Evolutionary conservation across 1,140 invertebrate species (phyloP).

Genomic region (Calephelis nemesis): DNA sequence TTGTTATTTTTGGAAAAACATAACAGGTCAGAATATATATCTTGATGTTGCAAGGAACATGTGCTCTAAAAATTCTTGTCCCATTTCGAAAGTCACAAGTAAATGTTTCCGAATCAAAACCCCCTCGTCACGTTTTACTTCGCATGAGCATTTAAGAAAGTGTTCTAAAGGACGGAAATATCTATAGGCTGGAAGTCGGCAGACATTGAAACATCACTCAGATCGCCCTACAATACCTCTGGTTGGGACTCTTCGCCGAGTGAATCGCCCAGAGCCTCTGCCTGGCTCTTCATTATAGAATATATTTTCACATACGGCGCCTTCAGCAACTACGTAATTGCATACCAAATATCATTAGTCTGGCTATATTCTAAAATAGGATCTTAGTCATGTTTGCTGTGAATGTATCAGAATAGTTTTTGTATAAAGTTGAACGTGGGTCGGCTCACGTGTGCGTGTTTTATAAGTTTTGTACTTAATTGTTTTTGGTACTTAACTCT

Average conservation of each 20-base stretch:
- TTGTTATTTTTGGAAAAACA: too few species aligned
- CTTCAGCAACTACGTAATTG: constrained; percentile 90
- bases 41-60: too few species aligned
- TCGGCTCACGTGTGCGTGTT: neutral
- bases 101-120: too few species aligned
- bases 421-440: too few species aligned
- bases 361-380: constrained; percentile 15
- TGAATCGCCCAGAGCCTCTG: constrained; percentile 87
- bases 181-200: constrained; percentile 5
- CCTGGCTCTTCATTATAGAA: constrained; percentile 95
- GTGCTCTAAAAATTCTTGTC: too few species aligned
- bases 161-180: constrained; percentile 9
- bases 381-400: neutral
- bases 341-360: constrained; percentile 25
- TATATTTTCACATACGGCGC: constrained; percentile 96
- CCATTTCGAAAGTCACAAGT: too few species aligned
- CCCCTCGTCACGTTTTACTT: constrained; percentile 6
- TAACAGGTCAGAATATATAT: too few species aligned
- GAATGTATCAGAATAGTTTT: neutral
- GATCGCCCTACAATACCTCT: constrained; percentile 49
- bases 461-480: neutral
- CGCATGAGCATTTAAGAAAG: constrained; percentile 5
- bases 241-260: constrained; percentile 79
- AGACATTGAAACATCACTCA: constrained; percentile 8
- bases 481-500: neutral